Evolutionary conservation across 2,888 invertebrate species (phyloP).

Genomic region (Mesorhabditis sp.): DNA sequence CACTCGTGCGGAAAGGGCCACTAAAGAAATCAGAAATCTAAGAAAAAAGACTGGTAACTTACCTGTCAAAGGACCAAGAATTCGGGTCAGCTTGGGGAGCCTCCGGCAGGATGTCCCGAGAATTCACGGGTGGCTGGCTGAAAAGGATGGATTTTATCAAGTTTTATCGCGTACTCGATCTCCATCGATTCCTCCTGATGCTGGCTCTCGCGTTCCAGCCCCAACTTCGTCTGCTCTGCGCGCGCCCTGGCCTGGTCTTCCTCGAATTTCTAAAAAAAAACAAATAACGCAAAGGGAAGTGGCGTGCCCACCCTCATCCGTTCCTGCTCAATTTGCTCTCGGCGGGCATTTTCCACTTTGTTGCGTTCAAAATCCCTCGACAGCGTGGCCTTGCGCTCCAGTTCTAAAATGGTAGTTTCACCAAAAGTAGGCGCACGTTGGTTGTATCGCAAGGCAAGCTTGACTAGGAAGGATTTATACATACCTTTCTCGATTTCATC

Average conservation of each 20-base stretch:
- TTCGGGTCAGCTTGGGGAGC: background rate
- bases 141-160: background rate
- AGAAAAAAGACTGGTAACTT: background rate
- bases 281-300: background rate
- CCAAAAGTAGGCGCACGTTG: too few relatives aligned
- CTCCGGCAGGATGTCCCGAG: background rate
- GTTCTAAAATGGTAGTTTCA: background rate
- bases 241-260: background rate
- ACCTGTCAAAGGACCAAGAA: slow-evolving; percentile 2
- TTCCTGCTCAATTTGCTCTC: slow-evolving; percentile 1
- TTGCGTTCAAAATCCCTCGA: background rate
- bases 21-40: background rate
- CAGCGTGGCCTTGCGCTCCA: background rate
- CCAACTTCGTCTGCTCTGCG: background rate
- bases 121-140: background rate
- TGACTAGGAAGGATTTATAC: too few relatives aligned
- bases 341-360: background rate
- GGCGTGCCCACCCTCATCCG: background rate
- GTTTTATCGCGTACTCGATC: too few relatives aligned
- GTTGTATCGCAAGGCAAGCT: too few relatives aligned
- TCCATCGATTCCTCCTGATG: too few relatives aligned
- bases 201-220: too few relatives aligned
- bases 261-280: slow-evolving; percentile 1
- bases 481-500: too few relatives aligned
- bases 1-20: background rate